These are phyloP conservation scores for Notiomystis cincta DNA, from an alignment of 2,113 vertebrate species.

Conservation along the genomic window DNA sequence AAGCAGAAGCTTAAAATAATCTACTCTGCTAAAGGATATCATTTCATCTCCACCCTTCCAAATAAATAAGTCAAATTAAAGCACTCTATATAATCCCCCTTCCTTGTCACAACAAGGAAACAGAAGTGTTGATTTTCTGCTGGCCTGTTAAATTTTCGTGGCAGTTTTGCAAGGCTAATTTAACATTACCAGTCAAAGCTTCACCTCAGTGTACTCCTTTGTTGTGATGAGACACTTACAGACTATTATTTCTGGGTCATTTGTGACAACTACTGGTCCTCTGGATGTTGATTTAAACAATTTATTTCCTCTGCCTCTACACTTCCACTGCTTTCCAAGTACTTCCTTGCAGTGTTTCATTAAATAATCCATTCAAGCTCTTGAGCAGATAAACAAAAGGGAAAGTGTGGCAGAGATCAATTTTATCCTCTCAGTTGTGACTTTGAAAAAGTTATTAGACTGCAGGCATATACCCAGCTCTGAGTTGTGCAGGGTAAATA, in stretches of 20 bases:
- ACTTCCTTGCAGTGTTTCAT: not conserved
- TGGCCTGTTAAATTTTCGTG: not conserved
- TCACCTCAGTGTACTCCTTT: not conserved
- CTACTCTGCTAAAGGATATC: not conserved
- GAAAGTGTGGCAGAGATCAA: not conserved
- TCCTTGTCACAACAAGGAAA: not conserved
- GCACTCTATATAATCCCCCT: not conserved
- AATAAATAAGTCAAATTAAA: constrained; percentile 11
- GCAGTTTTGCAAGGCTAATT: not conserved
- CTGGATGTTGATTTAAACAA: not conserved
- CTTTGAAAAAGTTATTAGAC: not conserved
- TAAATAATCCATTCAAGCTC: not conserved
- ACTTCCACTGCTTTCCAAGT: not conserved
- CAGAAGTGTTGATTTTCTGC: not conserved
- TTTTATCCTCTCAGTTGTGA: not conserved
- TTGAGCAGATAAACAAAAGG: not conserved
- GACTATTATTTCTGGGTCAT: not conserved
- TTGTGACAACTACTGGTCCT: not conserved
- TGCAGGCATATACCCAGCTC: not conserved
- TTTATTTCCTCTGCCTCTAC: not conserved
- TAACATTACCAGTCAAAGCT: not conserved
- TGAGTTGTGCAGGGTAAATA: not conserved
- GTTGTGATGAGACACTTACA: not conserved
- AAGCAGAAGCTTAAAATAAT: constrained; percentile 31
- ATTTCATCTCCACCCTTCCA: not conserved